These are phyloP conservation scores for Salvelinus sp. DNA, from an alignment of 2,113 vertebrate genomes.

Conservation along the genomic window DNA sequence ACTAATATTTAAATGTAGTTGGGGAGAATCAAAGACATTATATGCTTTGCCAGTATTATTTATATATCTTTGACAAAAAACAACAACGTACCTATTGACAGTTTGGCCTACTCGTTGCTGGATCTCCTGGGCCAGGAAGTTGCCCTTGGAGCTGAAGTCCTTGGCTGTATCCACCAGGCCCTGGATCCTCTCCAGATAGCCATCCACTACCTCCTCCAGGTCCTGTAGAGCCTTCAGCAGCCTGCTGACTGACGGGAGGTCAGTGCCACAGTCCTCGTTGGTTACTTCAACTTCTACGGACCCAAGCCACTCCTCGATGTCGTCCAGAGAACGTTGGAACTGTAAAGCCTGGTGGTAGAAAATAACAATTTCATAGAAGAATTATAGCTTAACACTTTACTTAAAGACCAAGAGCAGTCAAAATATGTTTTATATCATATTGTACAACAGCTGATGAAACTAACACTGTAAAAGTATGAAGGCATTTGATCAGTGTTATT, in stretches of 20 bases:
- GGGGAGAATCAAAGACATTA: no score
- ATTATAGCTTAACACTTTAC: no score
- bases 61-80: not conserved
- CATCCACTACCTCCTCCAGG: conserved; percentile 78
- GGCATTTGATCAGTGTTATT: no score
- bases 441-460: no score
- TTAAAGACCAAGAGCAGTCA: no score
- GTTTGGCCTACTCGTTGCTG: conserved; percentile 73
- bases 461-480: no score
- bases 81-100: conserved; percentile 75
- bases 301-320: conserved; percentile 78
- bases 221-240: conserved; percentile 79
- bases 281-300: conserved; percentile 75
- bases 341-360: conserved; percentile 73
- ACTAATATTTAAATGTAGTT: no score
- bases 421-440: no score
- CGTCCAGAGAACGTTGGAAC: conserved; percentile 78
- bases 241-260: conserved; percentile 71
- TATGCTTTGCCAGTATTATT: not conserved
- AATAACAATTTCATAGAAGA: no score
- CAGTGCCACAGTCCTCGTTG: conserved; percentile 60
- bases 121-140: conserved; percentile 78
- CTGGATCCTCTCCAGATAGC: conserved; percentile 67
- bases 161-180: conserved; percentile 72
- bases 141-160: conserved; percentile 72